Conservation (phyloP, 1,140 invertebrate species). For the Yoshiicerus persimilis region DNA sequence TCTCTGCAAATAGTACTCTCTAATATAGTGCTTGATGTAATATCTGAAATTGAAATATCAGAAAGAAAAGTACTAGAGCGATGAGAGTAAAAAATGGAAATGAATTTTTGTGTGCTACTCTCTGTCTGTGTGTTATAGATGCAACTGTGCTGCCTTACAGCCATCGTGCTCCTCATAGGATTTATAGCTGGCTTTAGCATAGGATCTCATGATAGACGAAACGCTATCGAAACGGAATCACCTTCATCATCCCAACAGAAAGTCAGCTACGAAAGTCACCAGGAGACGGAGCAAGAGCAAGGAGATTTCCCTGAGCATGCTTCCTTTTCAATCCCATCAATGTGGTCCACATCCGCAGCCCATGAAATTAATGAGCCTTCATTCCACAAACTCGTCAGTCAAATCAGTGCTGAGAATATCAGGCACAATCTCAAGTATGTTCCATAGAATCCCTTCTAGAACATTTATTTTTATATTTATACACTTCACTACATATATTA, state of each 20-base stretch:
- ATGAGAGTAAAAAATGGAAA: not conserved
- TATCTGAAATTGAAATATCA: not conserved
- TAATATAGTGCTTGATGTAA: too few species aligned
- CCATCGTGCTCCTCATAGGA: constrained; percentile 25
- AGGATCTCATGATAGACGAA: constrained; percentile 13
- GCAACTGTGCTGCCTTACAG: constrained; percentile 31
- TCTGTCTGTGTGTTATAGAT: constrained; percentile 10
- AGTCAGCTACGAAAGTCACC: not conserved
- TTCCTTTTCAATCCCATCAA: constrained; percentile 9
- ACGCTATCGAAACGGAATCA: not conserved
- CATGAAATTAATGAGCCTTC: constrained; percentile 38
- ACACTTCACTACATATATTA: not conserved
- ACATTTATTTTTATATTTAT: not conserved
- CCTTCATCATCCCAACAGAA: constrained; percentile 7
- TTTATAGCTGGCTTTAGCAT: constrained; percentile 33
- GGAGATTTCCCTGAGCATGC: not conserved
- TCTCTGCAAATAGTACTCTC: too few species aligned
- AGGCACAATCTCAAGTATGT: constrained; percentile 43
- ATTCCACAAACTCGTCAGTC: constrained; percentile 37
- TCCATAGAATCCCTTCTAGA: not conserved
- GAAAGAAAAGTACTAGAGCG: not conserved
- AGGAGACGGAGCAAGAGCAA: not conserved
- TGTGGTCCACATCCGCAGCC: not conserved
- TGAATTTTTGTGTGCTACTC: not conserved
- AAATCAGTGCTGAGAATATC: constrained; percentile 40